Evolutionary conservation across 23 tunicate genomes (phyloP), one percentile per base, ranked within the genome.

Genomic region (Halocynthia roretzi): DNA sequence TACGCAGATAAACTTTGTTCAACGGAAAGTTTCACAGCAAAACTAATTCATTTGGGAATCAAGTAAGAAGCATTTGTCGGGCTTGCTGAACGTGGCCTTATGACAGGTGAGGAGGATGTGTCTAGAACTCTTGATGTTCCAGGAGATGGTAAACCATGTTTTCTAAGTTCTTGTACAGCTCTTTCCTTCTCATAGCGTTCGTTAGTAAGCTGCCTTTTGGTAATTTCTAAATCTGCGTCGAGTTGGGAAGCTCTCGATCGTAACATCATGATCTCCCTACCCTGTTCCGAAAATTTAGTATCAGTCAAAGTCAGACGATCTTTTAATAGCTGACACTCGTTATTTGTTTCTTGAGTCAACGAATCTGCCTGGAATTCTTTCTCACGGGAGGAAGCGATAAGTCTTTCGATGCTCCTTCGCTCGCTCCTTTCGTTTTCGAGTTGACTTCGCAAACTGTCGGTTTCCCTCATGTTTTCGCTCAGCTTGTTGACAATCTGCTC

Each of bases 111-210:
- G 12, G 54, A 63, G 22, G 64, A 44, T 8, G 56, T 5, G 4
- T 40, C 71, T 8, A 48, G 0, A 44, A 71, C 14, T 48, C 78
- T 74, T 54, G 64, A 20, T 9, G 56, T 54, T 14, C 85, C 87
- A 61, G 98, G 98, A 19, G 98, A 92, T 14, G 98, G 98, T 22
- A 82, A 74, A 48, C 87, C 87, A 90, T 92, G 86, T 7, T 90
- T 90, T 60, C 98, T 81, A 10, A 92, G 81, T 71, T 92, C 98
- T 54, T 92, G 98, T 19, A 92, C 98, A 15, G 98, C 98, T 67
- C 86, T 66, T 66, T 92, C 98, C 55, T 92, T 50, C 64, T 92
- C 98, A 54, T 92, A 92, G 68, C 90, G 68, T 52, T 92, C 98
- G 51, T 92, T 92, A 58, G 98, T 92, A 14, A 92, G 72, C 5